Evolutionary conservation across 23 tunicate genomes (phyloP), one percentile per base, ranked within the genome.

Genomic region (Trididemnum miniatum): DNA sequence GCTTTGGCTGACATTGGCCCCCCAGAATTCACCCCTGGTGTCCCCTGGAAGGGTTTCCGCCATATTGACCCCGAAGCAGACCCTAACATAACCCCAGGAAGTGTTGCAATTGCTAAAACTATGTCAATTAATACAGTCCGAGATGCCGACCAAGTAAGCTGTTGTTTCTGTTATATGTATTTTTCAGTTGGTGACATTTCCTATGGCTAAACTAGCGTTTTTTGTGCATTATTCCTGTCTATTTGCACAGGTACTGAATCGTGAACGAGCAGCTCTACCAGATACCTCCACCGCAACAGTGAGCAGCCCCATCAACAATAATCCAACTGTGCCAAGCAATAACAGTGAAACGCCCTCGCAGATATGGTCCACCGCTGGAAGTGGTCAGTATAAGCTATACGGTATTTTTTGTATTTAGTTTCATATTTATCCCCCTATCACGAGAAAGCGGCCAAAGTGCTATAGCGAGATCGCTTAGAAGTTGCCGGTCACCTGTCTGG

Each of bases 21-120:
- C 31, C 97, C 97, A 20, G 97, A 92, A 71, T 92, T 92, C 63
- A 92, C 86, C 34, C 97, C 97, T 65, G 97, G 97, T 26, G 88
- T 84, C 34, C 88, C 90, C 27, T 92, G 97, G 97, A 81, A 83
- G 34, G 97, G 97, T 9, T 87, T 92, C 65, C 91, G 89, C 12
- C 81, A 85, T 24, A 92, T 92, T 40, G 97, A 92, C 78, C 97
- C 97, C 0, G 97, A 92, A 51, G 65, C 72, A 4, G 97, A 92
- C 40, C 97, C 91, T 1, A 87, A 92, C 71, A 92, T 92, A 30
- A 92, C 97, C 44, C 97, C 97, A 1, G 97, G 97, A 33, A 92
- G 92, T 50, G 97, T 87, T 64, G 97, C 97, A 26, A 76, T 71
- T 27, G 82, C 88, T 23, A 92, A 92, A 74, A 64, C 97, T 5